Conservation (phyloP, 2,797 vertebrate species). For the Carduelis carduelis region DNA sequence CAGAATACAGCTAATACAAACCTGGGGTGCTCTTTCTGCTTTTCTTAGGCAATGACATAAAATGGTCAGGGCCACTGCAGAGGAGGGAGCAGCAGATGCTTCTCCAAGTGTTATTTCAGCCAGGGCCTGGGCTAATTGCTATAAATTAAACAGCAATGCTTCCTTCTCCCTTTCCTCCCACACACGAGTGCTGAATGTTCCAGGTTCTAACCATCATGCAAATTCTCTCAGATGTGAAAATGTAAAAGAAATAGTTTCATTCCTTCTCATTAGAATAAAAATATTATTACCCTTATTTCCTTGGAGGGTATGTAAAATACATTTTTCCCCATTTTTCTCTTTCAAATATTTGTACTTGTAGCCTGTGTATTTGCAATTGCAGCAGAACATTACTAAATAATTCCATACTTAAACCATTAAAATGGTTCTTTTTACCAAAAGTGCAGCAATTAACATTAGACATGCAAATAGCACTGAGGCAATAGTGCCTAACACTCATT, state of each 20-base stretch:
- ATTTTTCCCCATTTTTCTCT: background rate
- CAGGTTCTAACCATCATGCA: background rate
- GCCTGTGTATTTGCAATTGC: background rate
- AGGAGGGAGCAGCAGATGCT: background rate
- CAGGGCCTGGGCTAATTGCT: background rate
- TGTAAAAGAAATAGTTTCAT: background rate
- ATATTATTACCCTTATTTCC: background rate
- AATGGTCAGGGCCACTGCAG: background rate
- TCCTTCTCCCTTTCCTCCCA: background rate
- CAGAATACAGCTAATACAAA: background rate
- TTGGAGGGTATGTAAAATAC: background rate
- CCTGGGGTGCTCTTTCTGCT: background rate
- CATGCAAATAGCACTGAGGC: background rate
- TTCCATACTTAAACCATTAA: background rate
- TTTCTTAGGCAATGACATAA: background rate
- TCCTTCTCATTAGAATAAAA: background rate
- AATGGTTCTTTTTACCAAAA: background rate
- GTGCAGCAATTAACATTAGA: background rate
- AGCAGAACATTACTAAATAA: background rate
- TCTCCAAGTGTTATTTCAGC: background rate
- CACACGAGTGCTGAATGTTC: background rate
- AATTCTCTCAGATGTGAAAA: conserved; percentile 12
- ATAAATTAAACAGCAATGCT: background rate
- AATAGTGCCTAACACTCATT: background rate
- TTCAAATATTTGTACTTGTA: background rate